These are phyloP conservation scores for Felis chaus DNA, from an alignment of 2,113 vertebrate species.

Conservation along the genomic window DNA sequence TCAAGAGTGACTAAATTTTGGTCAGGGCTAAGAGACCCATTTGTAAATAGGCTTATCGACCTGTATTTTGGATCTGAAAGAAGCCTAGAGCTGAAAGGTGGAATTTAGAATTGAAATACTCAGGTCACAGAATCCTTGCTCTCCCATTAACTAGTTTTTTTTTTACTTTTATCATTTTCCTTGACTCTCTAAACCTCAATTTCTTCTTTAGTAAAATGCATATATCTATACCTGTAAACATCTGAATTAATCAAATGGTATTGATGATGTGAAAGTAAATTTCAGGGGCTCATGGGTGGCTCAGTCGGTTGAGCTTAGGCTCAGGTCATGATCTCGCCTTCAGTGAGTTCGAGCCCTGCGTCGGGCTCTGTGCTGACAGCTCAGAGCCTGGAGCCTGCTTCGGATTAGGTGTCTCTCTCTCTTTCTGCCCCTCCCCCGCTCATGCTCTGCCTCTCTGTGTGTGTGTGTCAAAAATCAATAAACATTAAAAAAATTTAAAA, in stretches of 20 bases:
- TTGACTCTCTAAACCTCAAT: not conserved
- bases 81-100: not conserved
- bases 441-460: too few species aligned
- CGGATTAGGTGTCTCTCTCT: too few species aligned
- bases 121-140: not conserved
- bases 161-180: not conserved
- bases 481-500: too few species aligned
- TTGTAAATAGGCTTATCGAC: not conserved
- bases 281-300: not conserved
- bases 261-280: not conserved
- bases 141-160: not conserved
- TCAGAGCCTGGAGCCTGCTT: too few species aligned
- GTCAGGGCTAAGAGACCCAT: not conserved
- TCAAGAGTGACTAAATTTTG: not conserved
- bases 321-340: too few species aligned
- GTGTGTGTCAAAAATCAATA: too few species aligned
- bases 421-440: too few species aligned
- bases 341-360: too few species aligned
- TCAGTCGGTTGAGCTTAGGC: too few species aligned
- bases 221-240: not conserved
- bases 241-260: not conserved
- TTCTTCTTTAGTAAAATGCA: not conserved
- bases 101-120: not conserved
- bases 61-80: not conserved
- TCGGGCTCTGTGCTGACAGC: too few species aligned